Base-by-base conservation (phyloP, 2,797 vertebrate genomes). In the Phoeniculus purpureus region DNA sequence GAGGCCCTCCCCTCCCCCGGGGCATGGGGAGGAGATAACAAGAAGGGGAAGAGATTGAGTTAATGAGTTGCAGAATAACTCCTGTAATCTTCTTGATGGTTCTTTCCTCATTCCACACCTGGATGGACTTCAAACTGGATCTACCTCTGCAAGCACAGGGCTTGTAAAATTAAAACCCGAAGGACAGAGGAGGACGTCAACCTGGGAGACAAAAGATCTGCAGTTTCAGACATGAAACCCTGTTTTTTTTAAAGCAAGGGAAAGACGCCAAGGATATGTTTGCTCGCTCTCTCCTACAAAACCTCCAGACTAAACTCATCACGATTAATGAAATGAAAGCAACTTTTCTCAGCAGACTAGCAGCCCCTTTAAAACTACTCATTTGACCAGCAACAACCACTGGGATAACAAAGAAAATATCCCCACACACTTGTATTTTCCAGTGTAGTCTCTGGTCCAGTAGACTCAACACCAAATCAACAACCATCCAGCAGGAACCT, bases 61-160 rank as follows among this genome's bases (percentile, higher is more conserved):
- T 94, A 96, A 96, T 95, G 91, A 95, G 90, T 93, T 95, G 95
- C 96, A 95, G 93, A 95, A 94, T 81, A 95, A 81, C 93, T 96
- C 91, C 93, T 95, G 94, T 95, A 95, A 93, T 92, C 93, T 93
- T 93, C 93, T 74, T 74, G 90, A 91, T 32, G 59, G 87, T 60
- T 88, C 85, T 92, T 95, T 94, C 87, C 89, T 85, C 86, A 56
- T 94, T 91, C 90, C 71, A 68, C 95, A 94, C 90, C 96, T 88
- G 94, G 85, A 90, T 85, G 73, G 81, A 81, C 89, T 94, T 85
- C 71, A 95, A 81, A 82, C 89, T 77, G 81, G 91, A 81, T 92
- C 94, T 47, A 87, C 76, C 94, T 93, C 94, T 89, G 90, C 88
- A 82, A 94, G 85, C 4, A 2, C 75, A 77, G 1, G 72, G 96